phyloP scores from a whole-genome alignment of 2,797 vertebrate species.

The Tokudaia tokunoshimensis region DNA sequence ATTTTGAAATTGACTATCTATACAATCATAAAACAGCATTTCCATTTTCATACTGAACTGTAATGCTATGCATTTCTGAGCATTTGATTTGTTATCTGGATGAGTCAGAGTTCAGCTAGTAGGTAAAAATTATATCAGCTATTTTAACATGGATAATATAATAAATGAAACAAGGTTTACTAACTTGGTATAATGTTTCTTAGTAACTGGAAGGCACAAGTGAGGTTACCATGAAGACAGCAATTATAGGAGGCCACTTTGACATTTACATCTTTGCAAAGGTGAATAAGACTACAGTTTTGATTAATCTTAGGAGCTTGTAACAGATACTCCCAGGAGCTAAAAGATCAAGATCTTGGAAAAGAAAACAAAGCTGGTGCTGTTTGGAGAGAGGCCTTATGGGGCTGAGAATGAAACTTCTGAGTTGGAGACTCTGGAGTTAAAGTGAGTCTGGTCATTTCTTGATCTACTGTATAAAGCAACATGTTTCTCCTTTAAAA shows the following conservation, averaged over 20 bases:
- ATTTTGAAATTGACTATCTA: neutral
- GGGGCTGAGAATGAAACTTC: neutral
- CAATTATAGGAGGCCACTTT: neutral
- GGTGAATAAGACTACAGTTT: neutral
- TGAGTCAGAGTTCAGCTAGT: neutral
- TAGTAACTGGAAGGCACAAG: neutral
- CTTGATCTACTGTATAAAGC: no score
- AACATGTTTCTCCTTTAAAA: no score
- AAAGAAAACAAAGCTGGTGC: fast-evolving
- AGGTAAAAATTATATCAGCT: neutral
- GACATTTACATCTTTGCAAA: neutral
- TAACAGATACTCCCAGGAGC: neutral
- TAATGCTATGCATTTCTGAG: neutral
- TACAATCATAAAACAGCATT: neutral
- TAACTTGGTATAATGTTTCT: neutral
- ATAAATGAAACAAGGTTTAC: neutral
- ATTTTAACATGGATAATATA: neutral
- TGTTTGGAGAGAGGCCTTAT: fast-evolving
- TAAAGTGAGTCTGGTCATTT: neutral
- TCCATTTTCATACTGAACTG: neutral
- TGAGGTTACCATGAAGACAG: neutral
- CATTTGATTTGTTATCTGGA: neutral
- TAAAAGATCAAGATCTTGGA: neutral
- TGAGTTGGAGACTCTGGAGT: neutral
- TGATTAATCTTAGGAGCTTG: neutral